phyloP scores from a whole-genome alignment of 2,888 invertebrate genomes.

The Coelopa pilipes region DNA sequence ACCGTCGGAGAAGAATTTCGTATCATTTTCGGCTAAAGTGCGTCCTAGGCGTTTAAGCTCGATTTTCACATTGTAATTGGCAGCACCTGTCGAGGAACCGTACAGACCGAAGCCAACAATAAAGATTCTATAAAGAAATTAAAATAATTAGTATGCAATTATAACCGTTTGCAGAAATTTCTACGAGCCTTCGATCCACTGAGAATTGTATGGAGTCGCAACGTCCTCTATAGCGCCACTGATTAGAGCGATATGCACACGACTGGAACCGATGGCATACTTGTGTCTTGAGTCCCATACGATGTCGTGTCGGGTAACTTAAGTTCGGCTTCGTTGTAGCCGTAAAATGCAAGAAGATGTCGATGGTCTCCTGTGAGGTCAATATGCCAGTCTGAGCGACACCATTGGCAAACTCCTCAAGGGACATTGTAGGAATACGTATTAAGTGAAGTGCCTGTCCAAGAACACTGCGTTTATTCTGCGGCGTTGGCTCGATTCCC shows the following conservation, averaged over 20 bases:
- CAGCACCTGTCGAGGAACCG: conserved; percentile 95
- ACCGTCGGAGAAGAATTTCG: conserved; percentile 95
- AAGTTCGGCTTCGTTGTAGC: conserved; percentile 87
- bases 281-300: conserved; percentile 91
- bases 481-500: conserved; percentile 83
- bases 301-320: conserved; percentile 82
- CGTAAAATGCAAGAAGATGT: conserved; percentile 94
- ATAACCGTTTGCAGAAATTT: background rate
- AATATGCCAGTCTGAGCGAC: conserved; percentile 93
- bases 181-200: conserved; percentile 77
- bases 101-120: conserved; percentile 96
- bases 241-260: conserved; percentile 95
- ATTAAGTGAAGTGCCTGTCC: conserved; percentile 86
- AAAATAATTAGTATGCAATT: background rate
- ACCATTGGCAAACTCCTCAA: conserved; percentile 94
- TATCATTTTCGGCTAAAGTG: conserved; percentile 89
- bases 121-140: conserved; percentile 75
- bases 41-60: conserved; percentile 91
- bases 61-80: conserved; percentile 94
- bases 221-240: conserved; percentile 96
- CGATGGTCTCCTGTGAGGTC: conserved; percentile 92
- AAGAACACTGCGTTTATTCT: conserved; percentile 81
- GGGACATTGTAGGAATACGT: conserved; percentile 92
- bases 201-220: conserved; percentile 98
- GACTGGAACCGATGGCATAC: conserved; percentile 96